phyloP scores from a whole-genome alignment of 2,888 invertebrate species.

The Vesta saturnalis region DNA sequence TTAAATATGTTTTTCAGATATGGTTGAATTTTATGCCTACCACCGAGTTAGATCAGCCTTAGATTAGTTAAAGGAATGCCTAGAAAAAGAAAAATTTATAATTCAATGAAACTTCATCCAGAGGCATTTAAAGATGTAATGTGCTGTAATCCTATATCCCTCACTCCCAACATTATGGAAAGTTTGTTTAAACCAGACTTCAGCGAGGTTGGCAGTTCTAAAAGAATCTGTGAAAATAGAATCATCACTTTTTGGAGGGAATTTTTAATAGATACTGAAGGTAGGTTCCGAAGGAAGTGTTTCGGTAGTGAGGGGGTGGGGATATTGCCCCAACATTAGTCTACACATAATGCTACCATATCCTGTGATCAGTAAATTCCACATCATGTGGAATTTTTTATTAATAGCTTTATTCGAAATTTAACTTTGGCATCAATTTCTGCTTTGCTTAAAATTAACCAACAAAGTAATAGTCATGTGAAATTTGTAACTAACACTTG shows the following conservation, averaged over 20 bases:
- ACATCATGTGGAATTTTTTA: too few relatives aligned
- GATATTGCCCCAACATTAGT: not conserved
- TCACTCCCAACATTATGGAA: not conserved
- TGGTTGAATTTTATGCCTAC: conserved; percentile 18
- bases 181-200: not conserved
- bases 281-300: not conserved
- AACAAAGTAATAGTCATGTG: too few relatives aligned
- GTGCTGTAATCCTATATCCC: not conserved
- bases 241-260: conserved; percentile 4
- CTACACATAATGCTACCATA: too few relatives aligned
- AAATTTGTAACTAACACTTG: too few relatives aligned
- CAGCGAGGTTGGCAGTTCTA: conserved; percentile 6
- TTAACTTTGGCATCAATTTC: too few relatives aligned
- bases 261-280: not conserved
- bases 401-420: too few relatives aligned
- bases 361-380: too few relatives aligned
- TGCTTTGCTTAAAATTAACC: too few relatives aligned
- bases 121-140: conserved; percentile 11
- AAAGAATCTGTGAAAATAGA: not conserved
- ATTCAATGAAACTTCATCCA: conserved; percentile 17
- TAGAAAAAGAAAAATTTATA: conserved; percentile 11
- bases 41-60: conserved; percentile 16
- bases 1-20: conserved; percentile 17
- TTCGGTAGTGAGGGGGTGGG: not conserved
- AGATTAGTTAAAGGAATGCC: conserved; percentile 14